phyloP scores from a whole-genome alignment of 2,113 vertebrate genomes.

The Dinomys branickii region DNA sequence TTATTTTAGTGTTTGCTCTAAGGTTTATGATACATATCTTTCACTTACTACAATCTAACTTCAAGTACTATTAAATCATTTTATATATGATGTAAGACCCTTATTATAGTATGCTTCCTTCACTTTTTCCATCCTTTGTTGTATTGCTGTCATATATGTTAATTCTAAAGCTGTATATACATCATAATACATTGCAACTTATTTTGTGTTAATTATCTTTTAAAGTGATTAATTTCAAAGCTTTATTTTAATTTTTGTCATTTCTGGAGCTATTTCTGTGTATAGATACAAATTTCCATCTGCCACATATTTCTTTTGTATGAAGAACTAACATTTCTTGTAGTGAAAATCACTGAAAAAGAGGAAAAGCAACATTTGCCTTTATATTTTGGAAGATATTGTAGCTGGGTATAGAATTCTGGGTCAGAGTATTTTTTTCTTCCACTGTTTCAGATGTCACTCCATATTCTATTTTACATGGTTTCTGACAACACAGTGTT shows the following conservation, averaged over 20 bases:
- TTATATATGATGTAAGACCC: background rate
- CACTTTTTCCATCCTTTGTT: background rate
- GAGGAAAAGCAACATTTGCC: background rate
- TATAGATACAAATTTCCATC: background rate
- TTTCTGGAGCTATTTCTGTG: background rate
- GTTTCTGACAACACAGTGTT: constrained; percentile 4
- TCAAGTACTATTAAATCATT: background rate
- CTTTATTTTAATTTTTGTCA: constrained; percentile 13
- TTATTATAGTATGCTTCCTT: background rate
- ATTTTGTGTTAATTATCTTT: constrained; percentile 32
- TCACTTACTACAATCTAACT: background rate
- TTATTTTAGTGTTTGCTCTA: background rate
- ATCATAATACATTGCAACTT: background rate
- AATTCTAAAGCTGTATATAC: background rate
- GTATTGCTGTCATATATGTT: background rate
- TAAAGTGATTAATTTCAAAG: background rate
- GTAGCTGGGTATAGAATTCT: constrained; percentile 21
- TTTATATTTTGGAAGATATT: constrained; percentile 4
- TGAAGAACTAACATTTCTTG: background rate
- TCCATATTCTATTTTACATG: background rate
- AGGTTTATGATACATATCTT: background rate
- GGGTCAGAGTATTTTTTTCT: background rate
- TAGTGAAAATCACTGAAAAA: background rate
- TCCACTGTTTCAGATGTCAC: background rate
- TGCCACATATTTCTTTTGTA: background rate